phyloP scores from a whole-genome alignment of 2,797 vertebrate genomes.

The Lophius americanus region DNA sequence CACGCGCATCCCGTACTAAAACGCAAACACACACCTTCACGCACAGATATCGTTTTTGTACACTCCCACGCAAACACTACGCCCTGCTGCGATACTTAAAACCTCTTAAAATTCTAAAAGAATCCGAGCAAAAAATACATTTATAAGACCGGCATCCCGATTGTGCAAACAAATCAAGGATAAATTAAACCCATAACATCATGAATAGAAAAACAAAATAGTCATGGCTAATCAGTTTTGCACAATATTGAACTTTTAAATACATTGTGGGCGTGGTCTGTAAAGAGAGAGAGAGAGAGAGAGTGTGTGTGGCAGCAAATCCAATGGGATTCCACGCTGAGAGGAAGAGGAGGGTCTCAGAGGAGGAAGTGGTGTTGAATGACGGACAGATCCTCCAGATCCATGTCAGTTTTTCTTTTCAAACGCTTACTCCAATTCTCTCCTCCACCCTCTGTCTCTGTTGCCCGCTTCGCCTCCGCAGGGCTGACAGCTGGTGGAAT shows the following conservation, averaged over 20 bases:
- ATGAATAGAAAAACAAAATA: conserved; percentile 76
- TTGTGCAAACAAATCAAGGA: conserved; percentile 79
- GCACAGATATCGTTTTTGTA: conserved; percentile 65
- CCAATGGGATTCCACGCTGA: conserved; percentile 61
- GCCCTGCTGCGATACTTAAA: conserved; percentile 79
- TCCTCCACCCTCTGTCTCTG: conserved; percentile 50
- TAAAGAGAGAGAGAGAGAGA: conserved; percentile 39
- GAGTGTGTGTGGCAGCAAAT: conserved; percentile 65
- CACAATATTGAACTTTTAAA: conserved; percentile 77
- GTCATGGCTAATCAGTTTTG: conserved; percentile 78
- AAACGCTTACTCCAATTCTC: conserved; percentile 45
- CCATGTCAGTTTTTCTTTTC: conserved; percentile 47
- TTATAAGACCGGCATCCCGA: conserved; percentile 76
- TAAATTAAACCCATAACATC: conserved; percentile 77
- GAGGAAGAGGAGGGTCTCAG: conserved; percentile 69
- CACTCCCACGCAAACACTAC: conserved; percentile 70
- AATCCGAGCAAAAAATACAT: conserved; percentile 77
- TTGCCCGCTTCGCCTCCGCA: conserved; percentile 47
- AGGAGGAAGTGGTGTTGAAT: conserved; percentile 65
- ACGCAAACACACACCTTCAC: conserved; percentile 60
- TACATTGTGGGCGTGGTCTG: conserved; percentile 77
- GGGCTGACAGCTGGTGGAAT: conserved; percentile 38
- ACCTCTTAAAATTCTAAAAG: conserved; percentile 81
- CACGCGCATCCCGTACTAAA: conserved; percentile 69
- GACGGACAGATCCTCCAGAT: conserved; percentile 54